Conservation (phyloP, 2,797 vertebrate genomes). For the Perdix hodgsoniae region DNA sequence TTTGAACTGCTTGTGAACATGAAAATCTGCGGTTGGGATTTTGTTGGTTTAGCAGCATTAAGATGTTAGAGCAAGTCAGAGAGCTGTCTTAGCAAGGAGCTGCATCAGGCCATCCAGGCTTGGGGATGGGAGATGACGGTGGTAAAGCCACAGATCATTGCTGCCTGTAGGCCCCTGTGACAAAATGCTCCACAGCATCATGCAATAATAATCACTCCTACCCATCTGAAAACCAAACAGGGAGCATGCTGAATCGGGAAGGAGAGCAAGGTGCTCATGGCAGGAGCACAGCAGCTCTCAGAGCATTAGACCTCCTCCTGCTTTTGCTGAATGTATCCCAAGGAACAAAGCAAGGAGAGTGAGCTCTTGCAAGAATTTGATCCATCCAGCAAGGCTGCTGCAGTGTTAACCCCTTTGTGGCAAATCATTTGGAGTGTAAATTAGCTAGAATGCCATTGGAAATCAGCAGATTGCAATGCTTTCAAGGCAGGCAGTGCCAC, state of each 20-base stretch:
- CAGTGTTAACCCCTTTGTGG: constrained; percentile 19
- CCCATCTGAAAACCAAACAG: background rate
- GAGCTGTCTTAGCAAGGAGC: background rate
- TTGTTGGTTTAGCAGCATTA: background rate
- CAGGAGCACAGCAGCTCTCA: background rate
- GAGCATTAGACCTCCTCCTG: constrained; percentile 15
- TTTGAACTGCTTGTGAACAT: background rate
- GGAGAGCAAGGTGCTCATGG: constrained; percentile 9
- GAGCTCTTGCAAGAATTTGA: constrained; percentile 58
- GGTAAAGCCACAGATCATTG: background rate
- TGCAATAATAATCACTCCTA: background rate
- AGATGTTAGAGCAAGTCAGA: background rate
- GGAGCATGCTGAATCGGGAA: background rate
- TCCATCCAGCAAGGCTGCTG: constrained; percentile 32
- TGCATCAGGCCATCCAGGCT: background rate
- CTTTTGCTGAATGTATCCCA: constrained; percentile 31
- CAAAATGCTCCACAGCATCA: background rate
- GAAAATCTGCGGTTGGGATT: background rate
- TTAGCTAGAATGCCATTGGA: background rate
- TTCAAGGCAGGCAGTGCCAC: background rate
- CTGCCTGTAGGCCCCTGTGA: background rate
- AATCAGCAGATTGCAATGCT: fast-evolving
- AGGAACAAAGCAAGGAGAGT: constrained; percentile 67
- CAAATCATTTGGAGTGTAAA: background rate
- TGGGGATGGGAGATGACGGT: background rate